phyloP scores from a whole-genome alignment of 2,888 invertebrate genomes.

The Lydus trimaculatus region DNA sequence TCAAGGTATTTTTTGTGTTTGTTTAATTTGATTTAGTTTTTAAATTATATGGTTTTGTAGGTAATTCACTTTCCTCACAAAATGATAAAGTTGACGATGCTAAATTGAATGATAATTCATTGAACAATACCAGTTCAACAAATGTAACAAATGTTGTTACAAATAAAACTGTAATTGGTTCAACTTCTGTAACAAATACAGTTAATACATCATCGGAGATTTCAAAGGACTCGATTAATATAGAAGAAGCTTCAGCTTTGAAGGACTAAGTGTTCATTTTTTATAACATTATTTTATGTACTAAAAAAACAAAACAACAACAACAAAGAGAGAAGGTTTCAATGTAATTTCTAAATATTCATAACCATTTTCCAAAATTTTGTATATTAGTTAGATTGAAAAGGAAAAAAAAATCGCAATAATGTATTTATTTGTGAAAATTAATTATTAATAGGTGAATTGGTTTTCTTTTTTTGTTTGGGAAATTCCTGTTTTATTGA shows the following conservation, averaged over 20 bases:
- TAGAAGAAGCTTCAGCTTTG: constrained; percentile 52
- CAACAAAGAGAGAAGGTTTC: constrained; percentile 1
- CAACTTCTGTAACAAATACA: constrained; percentile 27
- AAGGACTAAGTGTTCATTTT: constrained; percentile 49
- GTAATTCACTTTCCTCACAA: constrained; percentile 51
- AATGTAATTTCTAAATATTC: constrained; percentile 15
- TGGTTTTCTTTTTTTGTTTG: constrained; percentile 18
- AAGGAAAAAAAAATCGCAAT: constrained; percentile 18
- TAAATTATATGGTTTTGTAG: constrained; percentile 38
- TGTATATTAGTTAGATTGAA: constrained; percentile 29
- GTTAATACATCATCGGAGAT: constrained; percentile 42
- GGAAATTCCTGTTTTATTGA: constrained; percentile 3
- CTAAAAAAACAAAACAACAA: constrained; percentile 32
- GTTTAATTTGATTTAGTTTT: neutral
- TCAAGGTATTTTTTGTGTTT: constrained; percentile 58
- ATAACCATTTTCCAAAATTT: constrained; percentile 27
- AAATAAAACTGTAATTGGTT: constrained; percentile 34
- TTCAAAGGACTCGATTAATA: constrained; percentile 49
- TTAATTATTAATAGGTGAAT: constrained; percentile 10
- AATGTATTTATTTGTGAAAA: constrained; percentile 17
- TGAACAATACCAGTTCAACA: constrained; percentile 39
- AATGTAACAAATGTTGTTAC: constrained; percentile 30
- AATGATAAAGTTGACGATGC: constrained; percentile 56
- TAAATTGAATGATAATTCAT: constrained; percentile 51
- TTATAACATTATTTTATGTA: constrained; percentile 40